These are phyloP conservation scores for Siphlonurus alternatus DNA, from an alignment of 2,888 invertebrate genomes.

Conservation along the genomic window DNA sequence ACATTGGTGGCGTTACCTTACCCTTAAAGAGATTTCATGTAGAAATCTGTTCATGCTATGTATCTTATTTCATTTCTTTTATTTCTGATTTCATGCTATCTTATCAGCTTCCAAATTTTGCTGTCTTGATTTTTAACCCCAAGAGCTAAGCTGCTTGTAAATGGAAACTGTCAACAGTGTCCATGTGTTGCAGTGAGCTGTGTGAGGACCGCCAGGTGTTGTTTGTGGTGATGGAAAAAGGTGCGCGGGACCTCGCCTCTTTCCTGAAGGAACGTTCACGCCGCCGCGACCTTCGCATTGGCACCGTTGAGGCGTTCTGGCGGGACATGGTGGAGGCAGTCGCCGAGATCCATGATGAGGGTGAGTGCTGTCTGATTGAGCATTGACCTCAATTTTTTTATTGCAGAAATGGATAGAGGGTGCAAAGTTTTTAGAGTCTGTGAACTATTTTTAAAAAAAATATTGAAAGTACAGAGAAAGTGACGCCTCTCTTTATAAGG, in stretches of 20 bases:
- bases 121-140: background rate
- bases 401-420: too few species aligned
- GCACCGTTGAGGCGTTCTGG: conserved; percentile 77
- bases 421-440: too few species aligned
- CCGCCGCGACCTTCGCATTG: conserved; percentile 40
- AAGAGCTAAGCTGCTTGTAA: background rate
- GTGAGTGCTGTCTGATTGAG: conserved; percentile 30
- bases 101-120: too few species aligned
- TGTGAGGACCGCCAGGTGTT: conserved; percentile 45
- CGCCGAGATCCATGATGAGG: conserved; percentile 73
- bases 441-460: too few species aligned
- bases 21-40: too few species aligned
- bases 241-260: conserved; percentile 73
- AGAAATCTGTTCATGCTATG: too few species aligned
- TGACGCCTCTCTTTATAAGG: too few species aligned
- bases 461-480: too few species aligned
- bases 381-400: too few species aligned
- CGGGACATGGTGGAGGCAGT: conserved; percentile 87
- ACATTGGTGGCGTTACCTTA: too few species aligned
- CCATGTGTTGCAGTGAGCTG: conserved; percentile 42
- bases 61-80: background rate
- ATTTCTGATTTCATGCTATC: too few species aligned
- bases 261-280: conserved; percentile 42
- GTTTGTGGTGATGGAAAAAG: conserved; percentile 82
- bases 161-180: background rate